Evolutionary conservation across 2,113 vertebrate species (phyloP).

Genomic region (Pteruthius melanotis): DNA sequence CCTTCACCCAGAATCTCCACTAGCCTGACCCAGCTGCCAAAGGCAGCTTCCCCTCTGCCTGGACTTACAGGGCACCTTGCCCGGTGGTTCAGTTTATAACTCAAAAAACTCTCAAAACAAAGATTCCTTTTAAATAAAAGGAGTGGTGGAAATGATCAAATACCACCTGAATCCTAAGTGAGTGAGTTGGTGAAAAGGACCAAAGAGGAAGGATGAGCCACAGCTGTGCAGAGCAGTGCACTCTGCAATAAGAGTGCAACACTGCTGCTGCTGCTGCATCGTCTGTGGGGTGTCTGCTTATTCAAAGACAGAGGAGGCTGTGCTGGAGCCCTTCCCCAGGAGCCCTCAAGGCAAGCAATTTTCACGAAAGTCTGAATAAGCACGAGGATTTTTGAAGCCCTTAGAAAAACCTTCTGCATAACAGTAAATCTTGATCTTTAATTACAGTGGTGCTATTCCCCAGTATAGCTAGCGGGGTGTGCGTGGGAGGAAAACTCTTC

Average conservation of each 20-base stretch:
- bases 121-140: not conserved
- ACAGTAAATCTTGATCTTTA: not conserved
- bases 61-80: not conserved
- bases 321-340: not conserved
- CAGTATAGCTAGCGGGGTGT: not conserved
- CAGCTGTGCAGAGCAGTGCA: not conserved
- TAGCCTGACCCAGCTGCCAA: not conserved
- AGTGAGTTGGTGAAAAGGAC: not conserved
- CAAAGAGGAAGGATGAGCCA: not conserved
- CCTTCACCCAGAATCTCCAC: not conserved
- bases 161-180: not conserved
- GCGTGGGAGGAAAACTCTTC: not conserved
- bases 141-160: not conserved
- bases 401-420: not conserved
- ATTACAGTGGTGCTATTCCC: not conserved
- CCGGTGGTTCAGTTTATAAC: not conserved
- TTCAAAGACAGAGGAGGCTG: not conserved
- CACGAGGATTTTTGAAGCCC: not conserved
- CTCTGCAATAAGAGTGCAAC: not conserved
- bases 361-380: constrained; percentile 6
- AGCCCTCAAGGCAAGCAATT: not conserved
- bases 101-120: not conserved
- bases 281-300: not conserved
- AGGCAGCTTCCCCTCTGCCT: not conserved
- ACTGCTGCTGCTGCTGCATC: not conserved